A percentile compares a stretch with the other conserved stretches of the same genome.
These are phyloP conservation scores for Dreissena polymorpha DNA, from an alignment of 1,140 invertebrate genomes.

Conservation along the genomic window DNA sequence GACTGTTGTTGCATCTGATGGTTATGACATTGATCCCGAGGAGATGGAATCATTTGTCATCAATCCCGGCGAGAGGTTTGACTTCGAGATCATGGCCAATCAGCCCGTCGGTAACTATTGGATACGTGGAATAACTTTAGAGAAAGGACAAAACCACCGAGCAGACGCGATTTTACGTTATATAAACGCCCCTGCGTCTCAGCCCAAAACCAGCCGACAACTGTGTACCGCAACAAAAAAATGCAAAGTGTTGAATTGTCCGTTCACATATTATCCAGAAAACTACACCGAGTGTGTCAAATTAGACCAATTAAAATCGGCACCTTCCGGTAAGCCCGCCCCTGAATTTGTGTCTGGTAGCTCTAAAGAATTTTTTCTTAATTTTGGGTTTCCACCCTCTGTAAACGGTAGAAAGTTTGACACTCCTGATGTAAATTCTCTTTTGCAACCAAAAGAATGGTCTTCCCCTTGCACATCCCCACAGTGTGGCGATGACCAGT, in stretches of 20 bases:
- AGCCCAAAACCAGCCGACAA: conserved; percentile 81
- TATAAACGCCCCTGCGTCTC: conserved; percentile 81
- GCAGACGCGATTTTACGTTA: conserved; percentile 88
- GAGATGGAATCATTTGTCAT: too few relatives aligned
- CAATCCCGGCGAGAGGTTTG: too few relatives aligned
- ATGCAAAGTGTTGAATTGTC: conserved; percentile 71
- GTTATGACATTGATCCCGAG: too few relatives aligned
- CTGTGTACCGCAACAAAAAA: conserved; percentile 49
- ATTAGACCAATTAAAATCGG: conserved; percentile 59
- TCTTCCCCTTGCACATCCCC: too few relatives aligned
- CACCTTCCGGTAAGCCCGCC: conserved; percentile 47
- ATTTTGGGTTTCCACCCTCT: conserved; percentile 73
- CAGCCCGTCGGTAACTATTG: too few relatives aligned
- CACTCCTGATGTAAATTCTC: too few relatives aligned
- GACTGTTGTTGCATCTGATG: too few relatives aligned
- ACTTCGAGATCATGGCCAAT: too few relatives aligned
- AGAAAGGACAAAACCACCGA: conserved; percentile 34
- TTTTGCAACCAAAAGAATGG: too few relatives aligned
- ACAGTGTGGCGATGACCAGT: too few relatives aligned
- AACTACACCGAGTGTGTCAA: conserved; percentile 75
- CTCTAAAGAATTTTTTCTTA: conserved; percentile 68
- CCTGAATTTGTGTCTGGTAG: conserved; percentile 36
- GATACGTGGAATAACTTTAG: too few relatives aligned
- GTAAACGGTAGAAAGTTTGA: conserved; percentile 69
- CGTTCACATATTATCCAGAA: conserved; percentile 66